Evolutionary conservation across 2,113 vertebrate genomes (phyloP).

Genomic region (Jacana jacana): DNA sequence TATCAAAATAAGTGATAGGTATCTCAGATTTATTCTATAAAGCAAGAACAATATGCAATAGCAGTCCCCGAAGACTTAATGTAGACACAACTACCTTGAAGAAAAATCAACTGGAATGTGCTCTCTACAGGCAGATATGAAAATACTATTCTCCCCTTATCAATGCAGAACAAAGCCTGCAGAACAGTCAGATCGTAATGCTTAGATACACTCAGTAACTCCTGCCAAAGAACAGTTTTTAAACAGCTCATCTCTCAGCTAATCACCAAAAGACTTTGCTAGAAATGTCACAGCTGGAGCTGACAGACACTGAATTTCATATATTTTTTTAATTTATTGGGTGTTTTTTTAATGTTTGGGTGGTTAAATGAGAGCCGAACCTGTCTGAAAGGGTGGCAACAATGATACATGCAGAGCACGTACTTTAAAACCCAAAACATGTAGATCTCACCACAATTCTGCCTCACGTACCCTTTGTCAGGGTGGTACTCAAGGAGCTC

Average conservation of each 20-base stretch:
- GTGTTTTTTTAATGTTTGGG: background rate
- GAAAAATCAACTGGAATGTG: background rate
- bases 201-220: background rate
- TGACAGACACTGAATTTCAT: background rate
- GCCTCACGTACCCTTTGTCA: background rate
- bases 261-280: slow-evolving; percentile 22
- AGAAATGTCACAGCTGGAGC: slow-evolving; percentile 23
- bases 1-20: background rate
- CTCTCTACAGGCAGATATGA: background rate
- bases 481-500: background rate
- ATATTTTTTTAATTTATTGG: background rate
- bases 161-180: background rate
- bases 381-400: background rate
- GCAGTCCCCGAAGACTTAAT: background rate
- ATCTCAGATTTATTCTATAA: background rate
- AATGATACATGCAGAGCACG: accelerated
- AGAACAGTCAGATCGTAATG: background rate
- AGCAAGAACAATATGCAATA: background rate
- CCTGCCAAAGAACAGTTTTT: background rate
- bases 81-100: background rate
- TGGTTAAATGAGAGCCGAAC: background rate
- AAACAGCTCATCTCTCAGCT: background rate
- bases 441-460: background rate
- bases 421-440: background rate
- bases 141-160: background rate